Evolutionary conservation across 1,140 invertebrate species (phyloP), one percentile per base, ranked within the genome.

Genomic region (Apis laboriosa): DNA sequence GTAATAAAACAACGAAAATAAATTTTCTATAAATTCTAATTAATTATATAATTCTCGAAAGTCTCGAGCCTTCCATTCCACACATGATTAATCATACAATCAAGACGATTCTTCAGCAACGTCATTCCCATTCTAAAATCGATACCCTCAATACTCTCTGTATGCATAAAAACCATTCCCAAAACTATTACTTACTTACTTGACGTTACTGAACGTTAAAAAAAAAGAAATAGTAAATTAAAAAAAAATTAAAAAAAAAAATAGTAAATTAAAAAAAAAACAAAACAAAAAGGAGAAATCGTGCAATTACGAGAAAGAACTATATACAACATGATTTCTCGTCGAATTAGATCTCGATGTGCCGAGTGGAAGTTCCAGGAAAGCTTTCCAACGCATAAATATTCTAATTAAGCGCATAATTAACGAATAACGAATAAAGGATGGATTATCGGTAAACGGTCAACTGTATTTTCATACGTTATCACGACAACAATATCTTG

Each of bases 401-500:
- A 82, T 82, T 82, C 74, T 77, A 82, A 82, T 82, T 77, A 82
- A 53, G n/a, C 60, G 63, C 49, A 77, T 77, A 77, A 82, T 82
- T 77, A 70, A 56, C 56, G 56, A 75, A 24, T 28, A 61, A 11
- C 49, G 73, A 51, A n/a, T n/a, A n/a, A 58, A 67, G 70, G 43
- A 19, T n/a, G 80, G 53, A 77, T 82, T 70, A 77, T 60, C 80
- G 78, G 73, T 68, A 68, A 81, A 60, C 73, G 53, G 15, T 53
- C 9, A 19, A 24, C 43, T 4, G 70, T 68, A 70, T 77, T 70
- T 82, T 82, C 73, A 77, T 77, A 77, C 74, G 55, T 82, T 82
- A 82, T 82, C 80, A 24, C 43, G 74, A 49, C 49, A 77, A 77
- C 80, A 82, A 82, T 77, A 82, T 82, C 80, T 82, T 61, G 63